A percentile compares a stretch with the other conserved stretches of the same genome.
Conservation (phyloP, 2,113 vertebrate genomes). For the Brachirus orientalis region DNA sequence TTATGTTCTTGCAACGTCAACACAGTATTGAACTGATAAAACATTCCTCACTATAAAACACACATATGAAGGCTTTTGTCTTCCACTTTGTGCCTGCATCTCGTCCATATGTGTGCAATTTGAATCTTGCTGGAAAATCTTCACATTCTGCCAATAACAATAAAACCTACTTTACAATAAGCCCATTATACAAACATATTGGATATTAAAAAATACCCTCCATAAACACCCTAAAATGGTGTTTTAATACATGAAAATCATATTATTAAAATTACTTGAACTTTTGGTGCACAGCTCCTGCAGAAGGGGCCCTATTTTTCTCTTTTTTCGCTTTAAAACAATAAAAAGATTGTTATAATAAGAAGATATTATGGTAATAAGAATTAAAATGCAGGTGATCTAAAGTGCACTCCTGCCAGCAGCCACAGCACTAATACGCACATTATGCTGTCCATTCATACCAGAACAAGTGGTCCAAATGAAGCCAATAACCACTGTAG, state of each 20-base stretch:
- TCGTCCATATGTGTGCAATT: no score
- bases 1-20: no score
- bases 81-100: no score
- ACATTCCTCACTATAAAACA: no score
- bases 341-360: not conserved
- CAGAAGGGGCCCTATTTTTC: not conserved
- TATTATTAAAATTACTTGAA: not conserved
- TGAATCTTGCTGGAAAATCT: not conserved
- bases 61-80: no score
- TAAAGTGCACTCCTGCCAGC: constrained; percentile 6
- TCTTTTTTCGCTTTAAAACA: constrained; percentile 2
- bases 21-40: no score
- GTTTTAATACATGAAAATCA: not conserved
- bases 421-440: not conserved
- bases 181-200: not conserved
- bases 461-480: constrained; percentile 22
- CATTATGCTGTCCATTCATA: constrained; percentile 10
- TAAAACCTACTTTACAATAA: not conserved
- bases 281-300: no score
- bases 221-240: not conserved
- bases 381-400: constrained; percentile 14
- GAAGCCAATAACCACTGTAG: constrained; percentile 34
- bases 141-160: not conserved
- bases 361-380: not conserved
- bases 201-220: not conserved